Conservation (phyloP, 2,113 vertebrate genomes). For the Cephalopholis sonnerati region DNA sequence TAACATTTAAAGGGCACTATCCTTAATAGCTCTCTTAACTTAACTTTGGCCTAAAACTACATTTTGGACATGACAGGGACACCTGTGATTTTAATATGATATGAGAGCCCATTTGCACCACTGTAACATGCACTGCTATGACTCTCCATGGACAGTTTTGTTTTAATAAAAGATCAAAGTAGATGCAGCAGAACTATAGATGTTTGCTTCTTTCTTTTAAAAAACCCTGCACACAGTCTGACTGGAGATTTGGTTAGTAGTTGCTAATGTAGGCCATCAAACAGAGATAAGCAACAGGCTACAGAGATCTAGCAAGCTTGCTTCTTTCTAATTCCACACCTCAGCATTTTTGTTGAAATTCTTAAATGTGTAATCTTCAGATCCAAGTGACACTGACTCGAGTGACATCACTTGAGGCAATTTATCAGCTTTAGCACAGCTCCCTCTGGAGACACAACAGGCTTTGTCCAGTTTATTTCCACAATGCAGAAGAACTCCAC, state of each 20-base stretch:
- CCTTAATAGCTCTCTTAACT: not conserved
- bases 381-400: not conserved
- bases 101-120: not conserved
- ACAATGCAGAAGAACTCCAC: not conserved
- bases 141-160: too few species aligned
- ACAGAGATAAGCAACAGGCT: too few species aligned
- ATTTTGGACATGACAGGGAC: not conserved
- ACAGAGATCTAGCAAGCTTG: too few species aligned
- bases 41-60: not conserved
- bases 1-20: not conserved
- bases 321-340: too few species aligned
- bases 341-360: too few species aligned
- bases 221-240: too few species aligned
- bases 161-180: not conserved
- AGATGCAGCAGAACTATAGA: not conserved
- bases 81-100: not conserved
- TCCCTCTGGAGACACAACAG: not conserved
- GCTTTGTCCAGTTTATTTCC: not conserved
- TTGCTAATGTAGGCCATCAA: too few species aligned
- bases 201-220: not conserved
- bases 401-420: not conserved
- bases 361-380: not conserved
- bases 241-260: too few species aligned
- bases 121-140: too few species aligned
- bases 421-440: not conserved